These are phyloP conservation scores for Smittia aterrima DNA, from an alignment of 2,888 invertebrate genomes.

Conservation along the genomic window DNA sequence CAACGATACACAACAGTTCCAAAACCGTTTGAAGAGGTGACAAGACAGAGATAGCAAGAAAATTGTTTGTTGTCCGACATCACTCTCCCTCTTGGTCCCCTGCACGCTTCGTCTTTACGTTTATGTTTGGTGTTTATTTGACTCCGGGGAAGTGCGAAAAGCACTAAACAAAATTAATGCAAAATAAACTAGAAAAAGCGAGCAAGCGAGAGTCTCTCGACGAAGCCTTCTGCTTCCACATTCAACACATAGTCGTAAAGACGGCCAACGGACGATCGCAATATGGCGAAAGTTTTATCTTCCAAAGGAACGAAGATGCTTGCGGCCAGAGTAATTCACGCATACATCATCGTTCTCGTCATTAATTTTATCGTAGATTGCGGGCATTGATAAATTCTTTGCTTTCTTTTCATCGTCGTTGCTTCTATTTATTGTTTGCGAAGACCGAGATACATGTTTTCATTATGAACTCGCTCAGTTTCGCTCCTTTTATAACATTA, in stretches of 20 bases:
- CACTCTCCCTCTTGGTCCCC: too few relatives aligned
- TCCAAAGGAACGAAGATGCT: too few relatives aligned
- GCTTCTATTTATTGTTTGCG: conserved; percentile 23
- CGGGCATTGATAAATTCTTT: conserved; percentile 29
- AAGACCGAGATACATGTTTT: conserved; percentile 2
- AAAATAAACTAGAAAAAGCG: not conserved
- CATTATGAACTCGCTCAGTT: not conserved
- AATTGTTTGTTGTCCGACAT: not conserved
- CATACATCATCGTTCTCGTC: conserved; percentile 28
- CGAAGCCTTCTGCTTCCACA: not conserved
- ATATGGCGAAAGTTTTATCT: too few relatives aligned
- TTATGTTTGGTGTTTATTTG: too few relatives aligned
- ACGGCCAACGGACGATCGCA: too few relatives aligned
- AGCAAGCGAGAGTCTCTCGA: not conserved
- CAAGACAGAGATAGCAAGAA: not conserved
- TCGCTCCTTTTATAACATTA: conserved; percentile 4
- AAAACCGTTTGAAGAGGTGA: not conserved
- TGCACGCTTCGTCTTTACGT: too few relatives aligned
- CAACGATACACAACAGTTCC: not conserved
- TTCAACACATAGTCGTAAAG: too few relatives aligned
- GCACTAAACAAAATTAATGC: not conserved
- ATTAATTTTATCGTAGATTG: conserved; percentile 41
- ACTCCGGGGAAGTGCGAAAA: not conserved
- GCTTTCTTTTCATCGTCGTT: not conserved
- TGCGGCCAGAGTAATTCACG: not conserved